Evolutionary conservation across 2,113 vertebrate species (phyloP).

Genomic region (Oryzias celebensis): DNA sequence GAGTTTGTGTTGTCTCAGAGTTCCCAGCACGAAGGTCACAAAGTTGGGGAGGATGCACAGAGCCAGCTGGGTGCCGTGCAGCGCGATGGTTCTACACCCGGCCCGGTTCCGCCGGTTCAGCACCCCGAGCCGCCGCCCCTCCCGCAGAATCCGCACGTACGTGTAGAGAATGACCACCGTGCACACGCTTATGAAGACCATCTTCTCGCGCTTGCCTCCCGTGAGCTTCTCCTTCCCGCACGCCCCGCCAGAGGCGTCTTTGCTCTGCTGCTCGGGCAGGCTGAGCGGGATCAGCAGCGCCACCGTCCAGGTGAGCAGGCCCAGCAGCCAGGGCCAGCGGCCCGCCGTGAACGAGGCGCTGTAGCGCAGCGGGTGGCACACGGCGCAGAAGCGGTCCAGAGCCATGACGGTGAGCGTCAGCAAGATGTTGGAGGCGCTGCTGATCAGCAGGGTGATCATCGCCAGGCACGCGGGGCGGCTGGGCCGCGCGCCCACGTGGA

Average conservation of each 20-base stretch:
- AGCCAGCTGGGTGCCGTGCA: conserved; percentile 74
- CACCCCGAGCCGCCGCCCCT: conserved; percentile 72
- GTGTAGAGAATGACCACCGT: conserved; percentile 74
- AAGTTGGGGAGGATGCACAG: conserved; percentile 79
- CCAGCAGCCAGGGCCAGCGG: conserved; percentile 71
- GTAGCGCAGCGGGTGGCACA: conserved; percentile 78
- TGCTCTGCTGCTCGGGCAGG: conserved; percentile 13
- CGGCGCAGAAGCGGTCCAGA: conserved; percentile 75
- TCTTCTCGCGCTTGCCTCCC: conserved; percentile 57
- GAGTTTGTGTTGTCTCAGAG: not conserved
- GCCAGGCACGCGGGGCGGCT: conserved; percentile 34
- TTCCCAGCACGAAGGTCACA: conserved; percentile 63
- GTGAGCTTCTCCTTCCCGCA: conserved; percentile 57
- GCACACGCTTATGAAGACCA: conserved; percentile 68
- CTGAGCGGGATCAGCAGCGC: conserved; percentile 68
- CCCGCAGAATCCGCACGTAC: conserved; percentile 71
- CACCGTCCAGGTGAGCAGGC: conserved; percentile 67
- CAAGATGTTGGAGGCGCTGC: conserved; percentile 76
- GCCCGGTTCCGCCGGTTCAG: conserved; percentile 70
- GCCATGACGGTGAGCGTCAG: conserved; percentile 80
- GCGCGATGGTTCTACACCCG: conserved; percentile 71
- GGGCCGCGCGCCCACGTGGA: conserved; percentile 30
- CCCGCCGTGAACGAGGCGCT: conserved; percentile 21
- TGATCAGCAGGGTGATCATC: conserved; percentile 66
- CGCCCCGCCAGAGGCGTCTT: fast-evolving